Percentiles rank a stretch among this genome's conserved stretches.
Evolutionary conservation across 2,113 vertebrate genomes (phyloP).

Genomic region (Elaphurus davidianus): DNA sequence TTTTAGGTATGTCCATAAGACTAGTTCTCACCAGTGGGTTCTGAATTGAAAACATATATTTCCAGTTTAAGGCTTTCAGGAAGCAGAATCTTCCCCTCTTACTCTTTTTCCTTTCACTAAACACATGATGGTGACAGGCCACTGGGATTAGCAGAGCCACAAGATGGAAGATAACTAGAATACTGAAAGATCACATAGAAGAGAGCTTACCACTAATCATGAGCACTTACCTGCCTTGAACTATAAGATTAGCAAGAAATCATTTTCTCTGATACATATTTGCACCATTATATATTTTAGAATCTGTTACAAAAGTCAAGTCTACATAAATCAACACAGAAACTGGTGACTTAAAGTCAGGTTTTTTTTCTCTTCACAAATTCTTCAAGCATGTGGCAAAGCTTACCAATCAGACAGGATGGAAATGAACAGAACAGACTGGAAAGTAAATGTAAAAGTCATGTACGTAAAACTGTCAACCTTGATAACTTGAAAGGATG

Average conservation of each 20-base stretch:
- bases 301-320: background rate
- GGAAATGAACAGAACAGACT: background rate
- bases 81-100: background rate
- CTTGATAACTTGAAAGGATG: background rate
- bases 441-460: background rate
- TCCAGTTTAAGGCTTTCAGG: background rate
- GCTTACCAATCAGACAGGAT: background rate
- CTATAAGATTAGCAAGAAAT: background rate
- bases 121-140: background rate
- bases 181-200: background rate
- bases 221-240: background rate
- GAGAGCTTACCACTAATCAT: background rate
- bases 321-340: background rate
- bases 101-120: background rate
- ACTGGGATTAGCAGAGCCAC: background rate
- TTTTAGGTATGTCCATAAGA: background rate
- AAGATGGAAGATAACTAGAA: background rate
- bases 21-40: background rate
- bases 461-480: background rate
- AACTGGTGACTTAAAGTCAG: background rate
- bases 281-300: background rate
- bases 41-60: background rate
- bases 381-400: background rate
- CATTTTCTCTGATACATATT: background rate
- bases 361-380: background rate